Conservation (phyloP, 2,113 vertebrate genomes). For the Mormyrus lacerda region DNA sequence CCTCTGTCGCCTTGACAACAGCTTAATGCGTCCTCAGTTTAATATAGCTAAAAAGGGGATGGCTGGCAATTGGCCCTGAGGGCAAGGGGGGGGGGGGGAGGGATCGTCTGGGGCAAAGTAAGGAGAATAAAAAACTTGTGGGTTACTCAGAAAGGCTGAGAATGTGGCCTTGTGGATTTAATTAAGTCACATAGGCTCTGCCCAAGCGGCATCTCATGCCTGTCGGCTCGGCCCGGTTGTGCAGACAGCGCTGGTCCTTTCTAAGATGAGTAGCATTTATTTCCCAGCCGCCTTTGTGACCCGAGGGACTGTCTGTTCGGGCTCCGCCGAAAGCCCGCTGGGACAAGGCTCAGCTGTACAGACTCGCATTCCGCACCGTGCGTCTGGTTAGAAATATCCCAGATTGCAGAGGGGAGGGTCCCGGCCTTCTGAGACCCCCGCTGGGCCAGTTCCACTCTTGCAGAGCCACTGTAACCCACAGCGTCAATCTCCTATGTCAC, state of each 20-base stretch:
- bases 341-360: neutral
- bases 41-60: neutral
- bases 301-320: neutral
- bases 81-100: neutral
- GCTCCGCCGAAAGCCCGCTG: too few relatives aligned
- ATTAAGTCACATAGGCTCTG: neutral
- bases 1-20: neutral
- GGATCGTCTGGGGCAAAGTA: neutral
- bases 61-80: neutral
- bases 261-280: neutral
- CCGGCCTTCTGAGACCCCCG: neutral
- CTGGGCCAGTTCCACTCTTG: neutral
- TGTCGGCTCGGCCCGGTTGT: neutral
- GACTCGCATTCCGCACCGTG: neutral
- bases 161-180: neutral
- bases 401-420: neutral
- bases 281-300: neutral
- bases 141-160: neutral
- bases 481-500: neutral
- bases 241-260: neutral
- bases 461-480: neutral
- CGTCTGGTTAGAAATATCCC: neutral
- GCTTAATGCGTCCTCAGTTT: neutral
- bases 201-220: neutral
- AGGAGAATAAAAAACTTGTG: neutral